Base-by-base conservation (phyloP, 2,113 vertebrate species). In the Hiodon tergisus region DNA sequence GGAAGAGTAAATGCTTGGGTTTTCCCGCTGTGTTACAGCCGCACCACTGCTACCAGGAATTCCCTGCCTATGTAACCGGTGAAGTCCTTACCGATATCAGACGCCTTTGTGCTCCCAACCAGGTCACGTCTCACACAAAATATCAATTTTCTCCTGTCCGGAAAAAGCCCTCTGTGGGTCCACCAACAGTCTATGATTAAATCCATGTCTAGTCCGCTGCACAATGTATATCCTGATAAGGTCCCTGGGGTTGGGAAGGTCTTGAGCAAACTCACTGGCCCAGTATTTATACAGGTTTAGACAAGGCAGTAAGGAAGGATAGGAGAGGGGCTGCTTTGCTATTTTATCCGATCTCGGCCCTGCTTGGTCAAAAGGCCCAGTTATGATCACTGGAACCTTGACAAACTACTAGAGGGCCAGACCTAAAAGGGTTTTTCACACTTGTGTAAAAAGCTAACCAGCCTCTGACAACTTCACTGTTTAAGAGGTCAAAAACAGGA, bases 181-280 rank as follows among this genome's bases (percentile, higher is more conserved):
- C 76, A 76, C 51, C 82, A 76, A 75, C 8, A 78, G 79, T 77
- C 70, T 68, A 60, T 80, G 80, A 83, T 81, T 82, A 77, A 63
- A 74, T 72, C 80, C 78, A 63, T 76, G 62, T 67, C 78, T 74
- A 16, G 47, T 63, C 63, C 53, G 73, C 57, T 54, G 69, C 78
- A 72, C 72, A 71, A 78, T 81, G 63, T 73, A 81, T 79, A 76
- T 53, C 70, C 72, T 79, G 78, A 67, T 71, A 77, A 61, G 50
- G n/a, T 53, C 77, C 83, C 79, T 46, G 72, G 58, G 55, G 83
- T 86, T 88, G 90, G 89, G 89, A 91, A 91, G 71, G 84, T 87
- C 83, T 90, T 87, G 81, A 80, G 80, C 81, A 72, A 77, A 81
- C 81, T 72, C 74, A 67, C 67, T 76, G 67, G 76, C 76, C 77